Conservation (phyloP, 2,797 vertebrate genomes). For the Microctenopoma lineatum region DNA sequence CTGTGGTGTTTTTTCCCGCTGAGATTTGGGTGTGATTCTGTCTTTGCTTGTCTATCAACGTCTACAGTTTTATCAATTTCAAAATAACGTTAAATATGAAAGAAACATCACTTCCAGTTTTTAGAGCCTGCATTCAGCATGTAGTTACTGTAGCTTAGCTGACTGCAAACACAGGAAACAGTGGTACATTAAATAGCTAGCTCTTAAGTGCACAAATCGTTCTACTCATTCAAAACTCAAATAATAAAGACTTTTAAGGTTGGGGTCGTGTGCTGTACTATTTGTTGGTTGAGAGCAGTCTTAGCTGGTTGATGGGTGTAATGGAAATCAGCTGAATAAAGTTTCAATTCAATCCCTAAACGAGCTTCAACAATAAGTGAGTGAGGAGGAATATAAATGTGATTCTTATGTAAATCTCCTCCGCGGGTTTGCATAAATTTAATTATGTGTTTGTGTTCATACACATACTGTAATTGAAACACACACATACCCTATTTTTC, state of each 20-base stretch:
- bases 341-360: not conserved
- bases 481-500: too few species aligned
- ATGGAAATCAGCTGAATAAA: not conserved
- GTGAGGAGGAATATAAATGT: too few species aligned
- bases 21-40: not conserved
- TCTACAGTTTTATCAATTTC: not conserved
- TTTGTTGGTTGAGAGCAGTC: not conserved
- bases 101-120: too few species aligned
- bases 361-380: not conserved
- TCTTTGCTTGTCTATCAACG: not conserved
- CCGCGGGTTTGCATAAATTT: too few species aligned
- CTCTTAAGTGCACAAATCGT: not conserved
- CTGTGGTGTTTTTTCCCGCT: not conserved
- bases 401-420: too few species aligned
- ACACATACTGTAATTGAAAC: too few species aligned
- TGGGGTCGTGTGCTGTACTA: too few species aligned
- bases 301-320: not conserved
- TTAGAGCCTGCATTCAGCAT: not conserved
- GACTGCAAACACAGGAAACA: not conserved
- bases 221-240: not conserved
- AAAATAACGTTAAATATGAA: too few species aligned
- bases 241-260: not conserved
- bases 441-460: too few species aligned
- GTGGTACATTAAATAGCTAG: not conserved
- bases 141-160: not conserved